Evolutionary conservation across 2,797 vertebrate genomes (phyloP).

Genomic region (Tolypeutes matacus): DNA sequence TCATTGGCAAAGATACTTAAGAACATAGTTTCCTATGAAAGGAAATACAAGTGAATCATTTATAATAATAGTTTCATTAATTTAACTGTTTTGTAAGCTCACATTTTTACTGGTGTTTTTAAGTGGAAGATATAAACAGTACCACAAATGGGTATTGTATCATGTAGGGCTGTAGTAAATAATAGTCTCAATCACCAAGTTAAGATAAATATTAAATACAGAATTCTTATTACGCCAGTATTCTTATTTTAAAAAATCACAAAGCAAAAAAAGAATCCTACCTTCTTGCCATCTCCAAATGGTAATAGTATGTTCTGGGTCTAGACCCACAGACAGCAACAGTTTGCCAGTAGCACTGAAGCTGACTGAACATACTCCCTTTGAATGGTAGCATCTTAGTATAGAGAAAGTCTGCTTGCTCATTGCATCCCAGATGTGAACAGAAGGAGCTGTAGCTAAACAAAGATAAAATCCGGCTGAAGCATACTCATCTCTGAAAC

Average conservation of each 20-base stretch:
- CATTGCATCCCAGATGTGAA: constrained; percentile 98
- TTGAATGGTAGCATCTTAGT: constrained; percentile 96
- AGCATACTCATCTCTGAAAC: background rate
- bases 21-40: constrained; percentile 30
- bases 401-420: constrained; percentile 97
- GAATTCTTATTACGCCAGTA: background rate
- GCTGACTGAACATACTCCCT: constrained; percentile 97
- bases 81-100: background rate
- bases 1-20: background rate
- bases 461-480: constrained; percentile 64
- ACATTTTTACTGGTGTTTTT: constrained; percentile 1
- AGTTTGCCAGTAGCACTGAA: constrained; percentile 99
- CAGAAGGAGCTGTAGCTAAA: constrained; percentile 95
- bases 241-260: background rate
- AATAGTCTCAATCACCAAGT: background rate
- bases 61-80: constrained; percentile 17
- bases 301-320: constrained; percentile 96
- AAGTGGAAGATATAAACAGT: background rate
- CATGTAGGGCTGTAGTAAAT: background rate
- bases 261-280: constrained; percentile 82
- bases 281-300: constrained; percentile 99
- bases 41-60: background rate
- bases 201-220: constrained; percentile 1
- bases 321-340: constrained; percentile 96
- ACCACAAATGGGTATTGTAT: no score